Conservation (phyloP, 1,140 invertebrate genomes). For the Neodiprion lecontei region DNA sequence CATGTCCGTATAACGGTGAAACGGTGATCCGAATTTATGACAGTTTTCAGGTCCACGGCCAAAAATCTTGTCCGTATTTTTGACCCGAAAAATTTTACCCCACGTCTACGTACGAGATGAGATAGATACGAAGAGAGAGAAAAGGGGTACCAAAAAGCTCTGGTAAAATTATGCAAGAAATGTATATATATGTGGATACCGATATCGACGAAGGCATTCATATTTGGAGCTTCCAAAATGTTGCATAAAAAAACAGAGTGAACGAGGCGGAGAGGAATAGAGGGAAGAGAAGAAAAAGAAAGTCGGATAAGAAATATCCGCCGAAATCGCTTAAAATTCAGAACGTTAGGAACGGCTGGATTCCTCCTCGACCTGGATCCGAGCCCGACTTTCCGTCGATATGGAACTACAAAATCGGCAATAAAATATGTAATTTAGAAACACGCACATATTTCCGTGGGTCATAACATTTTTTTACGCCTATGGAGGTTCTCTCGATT, state of each 20-base stretch:
- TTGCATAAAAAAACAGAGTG: background rate
- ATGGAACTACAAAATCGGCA: slow-evolving; percentile 26
- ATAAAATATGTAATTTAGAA: slow-evolving; percentile 29
- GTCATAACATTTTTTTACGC: slow-evolving; percentile 11
- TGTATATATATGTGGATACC: too few relatives aligned
- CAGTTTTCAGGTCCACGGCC: background rate
- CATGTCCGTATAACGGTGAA: background rate
- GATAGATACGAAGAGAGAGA: background rate
- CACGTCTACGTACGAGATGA: background rate
- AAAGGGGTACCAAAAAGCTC: background rate
- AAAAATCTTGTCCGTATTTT: background rate
- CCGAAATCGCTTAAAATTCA: slow-evolving; percentile 28
- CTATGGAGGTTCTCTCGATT: background rate
- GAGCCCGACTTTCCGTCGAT: background rate
- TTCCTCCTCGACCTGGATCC: background rate
- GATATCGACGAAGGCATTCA: background rate
- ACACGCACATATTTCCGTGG: slow-evolving; percentile 21
- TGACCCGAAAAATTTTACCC: background rate
- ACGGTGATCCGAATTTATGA: background rate
- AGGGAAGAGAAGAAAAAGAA: background rate
- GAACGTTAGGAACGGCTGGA: background rate
- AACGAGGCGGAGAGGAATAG: background rate
- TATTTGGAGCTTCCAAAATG: background rate
- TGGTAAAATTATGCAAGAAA: background rate
- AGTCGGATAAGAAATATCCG: background rate